Evolutionary conservation across 2,797 vertebrate species (phyloP).

Genomic region (Ctenopoma multispine): DNA sequence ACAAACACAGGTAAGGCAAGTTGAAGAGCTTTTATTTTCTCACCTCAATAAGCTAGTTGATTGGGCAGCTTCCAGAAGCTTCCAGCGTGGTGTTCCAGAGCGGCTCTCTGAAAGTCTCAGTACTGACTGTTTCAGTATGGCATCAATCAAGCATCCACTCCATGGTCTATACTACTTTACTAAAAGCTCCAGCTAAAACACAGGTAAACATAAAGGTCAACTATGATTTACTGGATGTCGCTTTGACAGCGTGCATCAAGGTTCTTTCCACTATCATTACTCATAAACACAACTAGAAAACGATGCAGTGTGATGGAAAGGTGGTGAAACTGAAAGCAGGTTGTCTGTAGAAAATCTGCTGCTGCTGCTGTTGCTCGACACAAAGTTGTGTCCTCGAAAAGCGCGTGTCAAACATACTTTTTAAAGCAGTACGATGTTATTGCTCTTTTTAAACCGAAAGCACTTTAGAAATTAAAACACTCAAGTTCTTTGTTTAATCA

Average conservation of each 20-base stretch:
- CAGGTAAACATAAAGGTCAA: conserved; percentile 52
- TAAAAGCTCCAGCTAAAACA: conserved; percentile 51
- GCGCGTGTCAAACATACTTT: neutral
- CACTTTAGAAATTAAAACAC: neutral
- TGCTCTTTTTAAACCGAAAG: neutral
- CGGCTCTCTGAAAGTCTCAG: neutral
- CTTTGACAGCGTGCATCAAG: conserved; percentile 34
- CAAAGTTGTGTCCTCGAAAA: neutral
- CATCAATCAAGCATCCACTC: conserved; percentile 37
- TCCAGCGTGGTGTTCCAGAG: conserved; percentile 15
- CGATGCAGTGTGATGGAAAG: neutral
- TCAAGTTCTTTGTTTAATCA: neutral
- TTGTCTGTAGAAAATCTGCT: neutral
- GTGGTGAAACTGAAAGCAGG: conserved; percentile 1
- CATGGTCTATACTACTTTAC: conserved; percentile 32
- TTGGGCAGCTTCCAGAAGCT: conserved; percentile 33
- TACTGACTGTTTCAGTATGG: conserved; percentile 25
- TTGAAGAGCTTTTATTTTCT: conserved; percentile 12
- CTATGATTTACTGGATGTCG: conserved; percentile 46
- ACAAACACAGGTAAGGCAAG: neutral
- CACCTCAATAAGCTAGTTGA: conserved; percentile 14
- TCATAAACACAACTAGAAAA: conserved; percentile 20
- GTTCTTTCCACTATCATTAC: conserved; percentile 20
- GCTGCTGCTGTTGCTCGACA: neutral
- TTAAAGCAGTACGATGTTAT: neutral